Conservation (phyloP, 2,797 vertebrate genomes). For the Sarcoramphus papa region DNA sequence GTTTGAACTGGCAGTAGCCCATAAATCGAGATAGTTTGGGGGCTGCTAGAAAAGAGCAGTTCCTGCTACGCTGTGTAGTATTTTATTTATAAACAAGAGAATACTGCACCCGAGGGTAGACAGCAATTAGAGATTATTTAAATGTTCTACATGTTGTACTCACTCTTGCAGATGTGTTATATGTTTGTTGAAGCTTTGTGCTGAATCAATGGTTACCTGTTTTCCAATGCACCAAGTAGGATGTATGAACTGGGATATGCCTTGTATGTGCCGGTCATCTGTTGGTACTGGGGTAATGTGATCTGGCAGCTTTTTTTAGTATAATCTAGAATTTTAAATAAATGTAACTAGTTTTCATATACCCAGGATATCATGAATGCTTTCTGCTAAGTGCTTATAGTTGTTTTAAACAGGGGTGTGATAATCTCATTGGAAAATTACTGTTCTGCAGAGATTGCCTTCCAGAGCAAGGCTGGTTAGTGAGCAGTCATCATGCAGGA, state of each 20-base stretch:
- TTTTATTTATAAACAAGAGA: background rate
- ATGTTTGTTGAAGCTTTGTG: background rate
- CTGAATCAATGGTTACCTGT: background rate
- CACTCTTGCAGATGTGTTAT: background rate
- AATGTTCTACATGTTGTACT: background rate
- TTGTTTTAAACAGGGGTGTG: background rate
- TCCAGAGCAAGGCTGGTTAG: background rate
- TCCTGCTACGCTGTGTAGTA: background rate
- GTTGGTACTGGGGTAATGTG: background rate
- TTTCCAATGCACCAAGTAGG: background rate
- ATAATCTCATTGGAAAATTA: background rate
- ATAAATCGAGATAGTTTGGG: background rate
- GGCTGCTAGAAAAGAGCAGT: background rate
- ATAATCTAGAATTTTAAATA: background rate
- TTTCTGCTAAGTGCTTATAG: background rate
- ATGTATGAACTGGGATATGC: background rate
- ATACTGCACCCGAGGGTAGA: background rate
- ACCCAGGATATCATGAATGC: accelerated
- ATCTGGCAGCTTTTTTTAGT: background rate
- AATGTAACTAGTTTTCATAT: background rate
- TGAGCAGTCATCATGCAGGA: background rate
- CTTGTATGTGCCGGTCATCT: background rate
- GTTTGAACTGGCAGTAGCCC: background rate
- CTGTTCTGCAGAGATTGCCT: background rate
- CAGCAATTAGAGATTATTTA: background rate